These are phyloP conservation scores for Sciurus carolinensis DNA, from an alignment of 2,797 vertebrate species.

Conservation along the genomic window DNA sequence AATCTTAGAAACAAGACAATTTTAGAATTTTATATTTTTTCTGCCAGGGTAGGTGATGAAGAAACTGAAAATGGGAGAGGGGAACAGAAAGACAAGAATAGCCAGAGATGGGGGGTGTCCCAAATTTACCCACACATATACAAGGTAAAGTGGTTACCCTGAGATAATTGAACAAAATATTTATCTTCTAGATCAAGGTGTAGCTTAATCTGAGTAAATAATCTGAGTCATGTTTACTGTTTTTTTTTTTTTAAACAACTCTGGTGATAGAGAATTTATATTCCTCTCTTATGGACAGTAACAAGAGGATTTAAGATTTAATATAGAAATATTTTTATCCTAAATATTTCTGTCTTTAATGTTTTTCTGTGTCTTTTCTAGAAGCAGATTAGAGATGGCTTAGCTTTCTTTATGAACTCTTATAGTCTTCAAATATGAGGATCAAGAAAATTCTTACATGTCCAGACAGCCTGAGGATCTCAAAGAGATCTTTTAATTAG, in stretches of 20 bases:
- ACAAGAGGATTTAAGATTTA: conserved; percentile 45
- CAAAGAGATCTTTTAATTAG: background rate
- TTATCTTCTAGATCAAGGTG: background rate
- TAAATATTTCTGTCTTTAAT: background rate
- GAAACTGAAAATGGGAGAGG: background rate
- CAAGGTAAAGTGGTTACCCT: background rate
- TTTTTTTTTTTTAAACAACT: conserved; percentile 41
- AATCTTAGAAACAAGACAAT: background rate
- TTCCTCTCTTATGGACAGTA: background rate
- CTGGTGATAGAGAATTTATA: background rate
- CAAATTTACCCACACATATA: background rate
- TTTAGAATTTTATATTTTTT: conserved; percentile 7
- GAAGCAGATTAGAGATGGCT: background rate
- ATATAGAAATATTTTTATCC: background rate
- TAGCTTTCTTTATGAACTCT: background rate
- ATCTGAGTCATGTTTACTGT: background rate
- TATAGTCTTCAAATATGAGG: background rate
- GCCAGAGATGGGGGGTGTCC: background rate
- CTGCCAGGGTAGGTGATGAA: background rate
- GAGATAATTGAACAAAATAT: background rate
- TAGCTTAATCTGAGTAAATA: conserved; percentile 22
- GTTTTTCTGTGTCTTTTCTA: background rate
- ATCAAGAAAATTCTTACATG: background rate
- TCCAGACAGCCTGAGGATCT: background rate
- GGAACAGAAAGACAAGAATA: background rate